These are phyloP conservation scores for Drosophila neotestacea DNA, from an alignment of 2,888 invertebrate species.

Conservation along the genomic window DNA sequence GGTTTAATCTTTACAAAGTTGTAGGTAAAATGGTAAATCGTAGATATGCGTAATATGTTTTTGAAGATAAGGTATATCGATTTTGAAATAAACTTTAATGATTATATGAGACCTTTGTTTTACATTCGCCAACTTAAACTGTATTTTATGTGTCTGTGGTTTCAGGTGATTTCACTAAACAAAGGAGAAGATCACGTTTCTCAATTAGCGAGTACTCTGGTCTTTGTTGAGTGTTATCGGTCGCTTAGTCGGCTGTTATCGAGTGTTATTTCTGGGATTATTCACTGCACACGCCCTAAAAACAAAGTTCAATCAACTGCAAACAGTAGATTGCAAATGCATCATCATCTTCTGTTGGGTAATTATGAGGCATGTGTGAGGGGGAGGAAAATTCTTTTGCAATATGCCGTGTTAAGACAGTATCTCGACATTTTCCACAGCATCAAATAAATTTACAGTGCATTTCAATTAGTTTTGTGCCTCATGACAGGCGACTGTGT, in stretches of 20 bases:
- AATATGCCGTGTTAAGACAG: not conserved
- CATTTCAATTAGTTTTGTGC: slow-evolving; percentile 31
- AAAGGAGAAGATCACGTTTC: slow-evolving; percentile 24
- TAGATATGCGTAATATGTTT: slow-evolving; percentile 1
- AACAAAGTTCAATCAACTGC: slow-evolving; percentile 27
- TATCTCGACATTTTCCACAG: slow-evolving; percentile 23
- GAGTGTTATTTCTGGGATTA: slow-evolving; percentile 6
- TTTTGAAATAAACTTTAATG: not conserved
- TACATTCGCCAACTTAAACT: not conserved
- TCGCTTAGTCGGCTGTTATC: slow-evolving; percentile 3
- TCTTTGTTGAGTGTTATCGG: slow-evolving; percentile 40
- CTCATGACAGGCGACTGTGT: not conserved
- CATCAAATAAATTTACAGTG: slow-evolving; percentile 26
- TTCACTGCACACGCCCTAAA: not conserved
- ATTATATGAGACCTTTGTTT: not conserved
- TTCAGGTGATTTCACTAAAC: slow-evolving; percentile 7
- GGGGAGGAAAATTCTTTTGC: slow-evolving; percentile 9
- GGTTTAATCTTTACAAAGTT: not conserved
- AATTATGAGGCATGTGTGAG: not conserved
- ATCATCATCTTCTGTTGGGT: not conserved
- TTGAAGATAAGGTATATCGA: not conserved
- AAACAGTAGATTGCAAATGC: slow-evolving; percentile 5
- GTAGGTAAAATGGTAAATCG: too few relatives aligned
- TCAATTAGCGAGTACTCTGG: slow-evolving; percentile 30
- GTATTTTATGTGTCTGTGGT: not conserved